These are phyloP conservation scores for Conus canariensis DNA, from an alignment of 2,888 invertebrate genomes.

Conservation along the genomic window DNA sequence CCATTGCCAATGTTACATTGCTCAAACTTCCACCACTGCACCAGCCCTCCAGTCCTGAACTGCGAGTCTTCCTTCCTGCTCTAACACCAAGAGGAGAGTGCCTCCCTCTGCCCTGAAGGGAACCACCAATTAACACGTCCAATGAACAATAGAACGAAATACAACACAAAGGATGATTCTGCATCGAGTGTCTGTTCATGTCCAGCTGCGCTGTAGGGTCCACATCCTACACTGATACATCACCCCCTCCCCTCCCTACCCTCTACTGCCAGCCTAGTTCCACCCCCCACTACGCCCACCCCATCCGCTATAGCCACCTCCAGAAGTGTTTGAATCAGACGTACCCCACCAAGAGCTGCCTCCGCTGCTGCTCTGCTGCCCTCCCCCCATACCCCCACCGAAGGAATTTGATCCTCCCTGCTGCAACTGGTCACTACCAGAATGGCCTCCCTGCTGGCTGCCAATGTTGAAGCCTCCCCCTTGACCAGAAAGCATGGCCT, in stretches of 20 bases:
- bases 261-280: conserved; percentile 46
- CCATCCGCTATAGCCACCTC: conserved; percentile 54
- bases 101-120: not conserved
- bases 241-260: not conserved
- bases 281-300: conserved; percentile 53
- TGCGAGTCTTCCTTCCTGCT: not conserved
- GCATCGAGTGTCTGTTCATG: not conserved
- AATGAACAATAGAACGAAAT: not conserved
- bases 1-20: not conserved
- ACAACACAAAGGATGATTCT: not conserved
- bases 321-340: conserved; percentile 42
- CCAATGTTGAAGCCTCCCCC: conserved; percentile 50
- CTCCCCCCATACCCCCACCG: conserved; percentile 44
- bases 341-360: conserved; percentile 47
- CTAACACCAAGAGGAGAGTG: conserved; percentile 11
- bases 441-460: conserved; percentile 54
- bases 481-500: conserved; percentile 69
- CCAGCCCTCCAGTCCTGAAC: not conserved
- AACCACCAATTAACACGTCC: not conserved
- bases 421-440: conserved; percentile 40
- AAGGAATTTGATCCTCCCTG: conserved; percentile 43
- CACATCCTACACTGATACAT: too few species aligned
- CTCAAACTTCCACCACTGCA: not conserved
- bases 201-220: not conserved
- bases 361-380: conserved; percentile 44